Evolutionary conservation across 1,140 invertebrate species (phyloP).

Genomic region (Drosophila nasuta): DNA sequence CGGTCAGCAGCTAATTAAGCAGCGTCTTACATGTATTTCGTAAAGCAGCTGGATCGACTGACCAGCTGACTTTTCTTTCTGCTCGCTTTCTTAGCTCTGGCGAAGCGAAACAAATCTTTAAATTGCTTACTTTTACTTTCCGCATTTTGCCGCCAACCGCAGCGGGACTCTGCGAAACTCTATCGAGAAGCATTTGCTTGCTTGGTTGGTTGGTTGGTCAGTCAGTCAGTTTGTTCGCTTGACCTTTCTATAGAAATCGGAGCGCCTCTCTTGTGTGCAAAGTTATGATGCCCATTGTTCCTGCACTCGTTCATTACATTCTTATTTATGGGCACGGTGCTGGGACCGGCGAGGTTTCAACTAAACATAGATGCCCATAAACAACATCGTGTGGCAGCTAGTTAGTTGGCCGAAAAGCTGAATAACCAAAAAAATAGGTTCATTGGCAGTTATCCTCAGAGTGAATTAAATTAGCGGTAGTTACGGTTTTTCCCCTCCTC

Average conservation of each 20-base stretch:
- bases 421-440: slow-evolving; percentile 10
- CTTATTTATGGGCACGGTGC: slow-evolving; percentile 66
- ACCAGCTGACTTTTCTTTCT: slow-evolving; percentile 67
- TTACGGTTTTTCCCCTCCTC: neutral
- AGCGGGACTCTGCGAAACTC: slow-evolving; percentile 21
- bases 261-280: slow-evolving; percentile 58
- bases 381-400: slow-evolving; percentile 23
- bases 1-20: slow-evolving; percentile 61
- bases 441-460: slow-evolving; percentile 35
- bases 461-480: slow-evolving; percentile 48
- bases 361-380: slow-evolving; percentile 13
- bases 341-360: neutral
- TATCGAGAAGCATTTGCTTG: slow-evolving; percentile 12
- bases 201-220: slow-evolving; percentile 9
- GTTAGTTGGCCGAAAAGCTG: slow-evolving; percentile 20
- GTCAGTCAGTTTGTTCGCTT: slow-evolving; percentile 49
- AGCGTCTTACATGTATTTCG: slow-evolving; percentile 3
- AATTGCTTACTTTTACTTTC: slow-evolving; percentile 78
- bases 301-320: slow-evolving; percentile 63
- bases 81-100: slow-evolving; percentile 47
- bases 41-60: slow-evolving; percentile 51
- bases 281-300: slow-evolving; percentile 73
- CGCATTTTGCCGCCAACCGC: slow-evolving; percentile 8
- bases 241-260: slow-evolving; percentile 61
- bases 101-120: slow-evolving; percentile 69